phyloP scores from a whole-genome alignment of 30 jellyfish, hydroid and myxozoan genomes.

The Turritopsis rubra region DNA sequence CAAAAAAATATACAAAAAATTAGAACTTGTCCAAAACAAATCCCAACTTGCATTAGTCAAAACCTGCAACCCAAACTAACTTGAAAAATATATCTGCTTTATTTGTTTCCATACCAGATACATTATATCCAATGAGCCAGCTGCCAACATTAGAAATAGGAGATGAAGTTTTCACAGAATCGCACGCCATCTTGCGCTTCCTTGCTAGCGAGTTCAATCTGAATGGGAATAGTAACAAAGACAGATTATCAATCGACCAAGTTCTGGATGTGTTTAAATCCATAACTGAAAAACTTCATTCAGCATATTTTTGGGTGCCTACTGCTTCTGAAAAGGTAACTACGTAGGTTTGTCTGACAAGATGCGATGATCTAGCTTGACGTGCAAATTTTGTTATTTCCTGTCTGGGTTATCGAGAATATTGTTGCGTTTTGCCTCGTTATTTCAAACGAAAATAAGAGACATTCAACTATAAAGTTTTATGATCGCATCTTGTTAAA shows the following conservation, averaged over 20 bases:
- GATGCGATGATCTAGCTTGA: too few relatives aligned
- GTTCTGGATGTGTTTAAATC: background rate
- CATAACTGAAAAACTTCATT: background rate
- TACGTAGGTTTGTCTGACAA: background rate
- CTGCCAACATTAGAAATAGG: slow-evolving; percentile 40
- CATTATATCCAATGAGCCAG: slow-evolving; percentile 40
- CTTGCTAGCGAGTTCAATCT: slow-evolving; percentile 49
- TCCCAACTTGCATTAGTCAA: too few relatives aligned
- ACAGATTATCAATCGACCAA: slow-evolving; percentile 10
- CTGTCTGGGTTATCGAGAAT: too few relatives aligned
- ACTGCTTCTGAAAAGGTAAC: background rate
- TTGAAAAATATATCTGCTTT: too few relatives aligned
- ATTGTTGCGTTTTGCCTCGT: too few relatives aligned
- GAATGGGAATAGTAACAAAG: slow-evolving; percentile 29
- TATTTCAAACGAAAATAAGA: too few relatives aligned
- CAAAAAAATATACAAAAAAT: too few relatives aligned
- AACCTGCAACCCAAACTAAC: too few relatives aligned
- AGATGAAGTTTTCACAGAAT: slow-evolving; percentile 36
- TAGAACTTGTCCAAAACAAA: too few relatives aligned
- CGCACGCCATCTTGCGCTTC: slow-evolving; percentile 31
- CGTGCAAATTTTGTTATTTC: too few relatives aligned
- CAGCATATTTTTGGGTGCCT: background rate
- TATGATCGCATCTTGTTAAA: too few relatives aligned
- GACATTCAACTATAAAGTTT: too few relatives aligned
- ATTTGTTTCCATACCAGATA: slow-evolving; percentile 22